Evolutionary conservation across 2,888 invertebrate species (phyloP), one percentile per base, ranked within the genome.

Genomic region (Leptothorax acervorum): DNA sequence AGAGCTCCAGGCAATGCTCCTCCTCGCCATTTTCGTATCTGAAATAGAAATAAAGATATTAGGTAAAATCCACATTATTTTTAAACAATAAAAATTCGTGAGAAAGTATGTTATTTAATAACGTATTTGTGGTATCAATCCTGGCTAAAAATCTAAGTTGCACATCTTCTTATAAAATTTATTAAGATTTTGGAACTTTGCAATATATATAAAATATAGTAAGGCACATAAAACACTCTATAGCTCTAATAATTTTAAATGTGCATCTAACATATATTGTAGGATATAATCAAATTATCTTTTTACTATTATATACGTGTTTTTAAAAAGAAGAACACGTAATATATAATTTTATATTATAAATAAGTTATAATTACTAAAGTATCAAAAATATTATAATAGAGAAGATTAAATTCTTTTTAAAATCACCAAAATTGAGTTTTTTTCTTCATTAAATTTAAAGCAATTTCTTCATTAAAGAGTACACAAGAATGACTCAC

Each of bases 11-110:
- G 91, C 98, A 98, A 95, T 98, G 98, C 94, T 98, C 98, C 94
- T 98, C 98, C 95, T 98, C 98, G 8, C 98, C 98, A 93, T 98
- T 98, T 95, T 98, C 98, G 95, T 98, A 98, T 89, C 98, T 97
- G 75, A 0, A 90, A 88, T 11, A 1, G 57, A 55, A 85, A 42
- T 70, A 23, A 57, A 8, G 18, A 12, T 23, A 18, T 39, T 39
- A 51, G 2, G 8, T 51, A 4, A 18, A 60, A 48, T 62, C 12
- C 1, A 18, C 9, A 18, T 39, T 55, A 53, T 55, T 66, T 65
- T 39, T 48, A 15, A 68, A 1, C 6, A 35, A 12, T 12, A 2
- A 42, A 42, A 53, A n/a, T 23, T 45, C 0, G 2, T n/a, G 2
- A n/a, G 6, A 31, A 35, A 57, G 2, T 75, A 66, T 65, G 28